These are phyloP conservation scores for Tachycineta bicolor DNA, from an alignment of 2,113 vertebrate species.

Conservation along the genomic window DNA sequence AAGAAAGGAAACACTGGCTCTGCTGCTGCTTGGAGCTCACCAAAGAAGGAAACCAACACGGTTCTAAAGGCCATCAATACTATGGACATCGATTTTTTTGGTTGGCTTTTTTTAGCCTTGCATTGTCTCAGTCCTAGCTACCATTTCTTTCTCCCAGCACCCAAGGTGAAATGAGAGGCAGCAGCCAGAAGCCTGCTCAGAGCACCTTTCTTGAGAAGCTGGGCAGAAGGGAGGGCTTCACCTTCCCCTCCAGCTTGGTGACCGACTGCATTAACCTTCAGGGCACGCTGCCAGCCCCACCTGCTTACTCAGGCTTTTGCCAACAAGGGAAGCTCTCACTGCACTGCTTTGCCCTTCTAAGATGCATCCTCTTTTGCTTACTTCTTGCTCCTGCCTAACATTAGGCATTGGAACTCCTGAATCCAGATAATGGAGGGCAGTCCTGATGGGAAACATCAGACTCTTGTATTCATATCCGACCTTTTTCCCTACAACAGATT, in stretches of 20 bases:
- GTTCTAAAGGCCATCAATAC: not conserved
- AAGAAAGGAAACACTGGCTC: not conserved
- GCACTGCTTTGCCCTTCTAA: not conserved
- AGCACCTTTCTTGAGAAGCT: not conserved
- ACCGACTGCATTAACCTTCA: constrained; percentile 19
- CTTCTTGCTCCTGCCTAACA: not conserved
- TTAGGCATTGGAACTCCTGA: not conserved
- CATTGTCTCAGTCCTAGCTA: not conserved
- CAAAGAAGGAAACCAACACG: fast-evolving
- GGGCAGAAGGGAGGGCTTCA: not conserved
- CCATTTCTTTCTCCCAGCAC: not conserved
- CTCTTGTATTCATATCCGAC: not conserved
- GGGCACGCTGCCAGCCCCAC: not conserved
- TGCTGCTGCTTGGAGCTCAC: not conserved
- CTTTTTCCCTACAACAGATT: not conserved
- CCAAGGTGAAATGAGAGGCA: not conserved
- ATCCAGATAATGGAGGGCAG: not conserved
- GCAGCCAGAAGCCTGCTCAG: not conserved
- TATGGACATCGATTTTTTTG: not conserved
- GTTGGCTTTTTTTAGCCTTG: not conserved
- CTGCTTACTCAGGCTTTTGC: constrained; percentile 53
- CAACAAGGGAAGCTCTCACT: not conserved
- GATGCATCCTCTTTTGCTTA: not conserved
- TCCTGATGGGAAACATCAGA: not conserved
- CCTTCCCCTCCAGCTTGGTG: not conserved